These are phyloP conservation scores for Caenorhabditis brenneri DNA, from an alignment of 1,140 invertebrate species.

Conservation along the genomic window DNA sequence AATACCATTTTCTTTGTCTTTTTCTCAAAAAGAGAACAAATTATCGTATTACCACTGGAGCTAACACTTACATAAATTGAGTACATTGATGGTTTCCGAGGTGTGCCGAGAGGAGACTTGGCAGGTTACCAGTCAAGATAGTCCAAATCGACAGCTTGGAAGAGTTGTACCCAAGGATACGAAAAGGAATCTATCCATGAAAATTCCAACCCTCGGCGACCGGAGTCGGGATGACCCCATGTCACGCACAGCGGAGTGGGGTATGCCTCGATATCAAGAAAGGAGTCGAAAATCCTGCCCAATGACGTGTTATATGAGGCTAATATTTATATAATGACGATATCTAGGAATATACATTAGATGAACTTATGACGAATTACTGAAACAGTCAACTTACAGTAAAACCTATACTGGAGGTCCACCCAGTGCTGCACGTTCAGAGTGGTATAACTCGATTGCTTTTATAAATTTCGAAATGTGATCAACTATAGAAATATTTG, in stretches of 20 bases:
- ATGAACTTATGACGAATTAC: too few species aligned
- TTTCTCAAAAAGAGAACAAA: background rate
- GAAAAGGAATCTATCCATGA: background rate
- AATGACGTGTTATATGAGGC: too few species aligned
- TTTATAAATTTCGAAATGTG: too few species aligned
- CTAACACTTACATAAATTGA: constrained; percentile 19
- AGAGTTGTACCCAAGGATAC: background rate
- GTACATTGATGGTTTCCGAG: constrained; percentile 29
- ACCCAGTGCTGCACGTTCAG: too few species aligned
- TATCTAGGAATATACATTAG: too few species aligned
- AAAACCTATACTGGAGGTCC: too few species aligned
- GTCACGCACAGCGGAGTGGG: too few species aligned
- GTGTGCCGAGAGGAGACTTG: constrained; percentile 18
- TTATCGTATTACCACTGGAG: constrained; percentile 36
- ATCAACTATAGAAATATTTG: too few species aligned
- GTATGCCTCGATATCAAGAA: background rate
- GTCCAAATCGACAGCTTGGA: background rate
- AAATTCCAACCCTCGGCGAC: background rate
- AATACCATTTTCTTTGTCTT: too few species aligned
- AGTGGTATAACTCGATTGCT: too few species aligned
- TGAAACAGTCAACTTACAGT: too few species aligned
- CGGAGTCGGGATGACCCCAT: background rate
- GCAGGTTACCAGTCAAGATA: constrained; percentile 1
- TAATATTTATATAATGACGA: too few species aligned
- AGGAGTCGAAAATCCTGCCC: background rate